phyloP scores from a whole-genome alignment of 2,797 vertebrate species.

The Microctenopoma stevenorrisi region DNA sequence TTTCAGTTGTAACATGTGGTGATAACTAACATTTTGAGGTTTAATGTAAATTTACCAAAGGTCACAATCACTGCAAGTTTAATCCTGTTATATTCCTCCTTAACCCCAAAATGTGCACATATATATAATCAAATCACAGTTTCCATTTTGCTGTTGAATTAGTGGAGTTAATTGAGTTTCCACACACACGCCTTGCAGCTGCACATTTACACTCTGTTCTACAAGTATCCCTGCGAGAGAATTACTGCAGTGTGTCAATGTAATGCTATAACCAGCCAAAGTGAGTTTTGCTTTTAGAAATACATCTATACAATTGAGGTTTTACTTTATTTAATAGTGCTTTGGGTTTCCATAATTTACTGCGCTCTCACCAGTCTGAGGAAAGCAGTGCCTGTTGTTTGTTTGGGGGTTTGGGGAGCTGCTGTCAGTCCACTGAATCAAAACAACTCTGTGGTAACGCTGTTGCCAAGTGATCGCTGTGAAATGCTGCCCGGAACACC shows the following conservation, averaged over 20 bases:
- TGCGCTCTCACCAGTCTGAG: not conserved
- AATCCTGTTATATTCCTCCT: not conserved
- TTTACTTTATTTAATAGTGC: conserved; percentile 5
- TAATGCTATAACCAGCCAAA: not conserved
- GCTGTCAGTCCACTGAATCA: conserved; percentile 28
- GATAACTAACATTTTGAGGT: not conserved
- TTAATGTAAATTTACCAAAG: not conserved
- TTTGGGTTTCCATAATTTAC: conserved; percentile 15
- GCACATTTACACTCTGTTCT: not conserved
- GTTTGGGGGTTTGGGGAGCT: conserved; percentile 8
- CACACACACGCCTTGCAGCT: not conserved
- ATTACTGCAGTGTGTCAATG: not conserved
- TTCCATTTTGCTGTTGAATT: not conserved
- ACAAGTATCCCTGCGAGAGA: not conserved
- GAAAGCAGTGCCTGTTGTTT: conserved; percentile 31
- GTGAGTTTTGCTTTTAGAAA: not conserved
- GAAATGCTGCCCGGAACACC: conserved; percentile 5
- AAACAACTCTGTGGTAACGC: conserved; percentile 31
- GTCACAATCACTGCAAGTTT: not conserved
- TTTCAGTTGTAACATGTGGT: not conserved
- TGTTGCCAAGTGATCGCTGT: conserved; percentile 31
- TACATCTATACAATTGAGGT: not conserved
- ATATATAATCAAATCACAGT: not conserved
- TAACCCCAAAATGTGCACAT: not conserved
- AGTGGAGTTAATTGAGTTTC: not conserved